A percentile compares a stretch with the other conserved stretches of the same genome.
These are phyloP conservation scores for Pantala flavescens DNA, from an alignment of 1,140 invertebrate genomes.

Conservation along the genomic window DNA sequence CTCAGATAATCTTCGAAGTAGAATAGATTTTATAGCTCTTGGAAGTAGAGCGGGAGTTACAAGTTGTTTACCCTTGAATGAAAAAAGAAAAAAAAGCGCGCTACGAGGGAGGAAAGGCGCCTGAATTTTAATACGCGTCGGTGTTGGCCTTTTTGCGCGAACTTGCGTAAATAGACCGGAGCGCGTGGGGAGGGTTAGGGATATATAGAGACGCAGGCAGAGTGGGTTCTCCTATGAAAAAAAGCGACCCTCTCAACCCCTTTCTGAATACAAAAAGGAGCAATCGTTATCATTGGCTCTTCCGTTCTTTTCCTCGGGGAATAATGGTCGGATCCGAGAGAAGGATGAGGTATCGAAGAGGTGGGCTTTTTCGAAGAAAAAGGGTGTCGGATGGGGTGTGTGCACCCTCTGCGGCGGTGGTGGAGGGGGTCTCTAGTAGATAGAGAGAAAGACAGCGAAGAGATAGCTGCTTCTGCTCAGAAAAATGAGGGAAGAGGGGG, in stretches of 20 bases:
- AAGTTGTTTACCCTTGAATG: too few species aligned
- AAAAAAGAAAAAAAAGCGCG: too few species aligned
- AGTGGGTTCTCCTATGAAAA: background rate
- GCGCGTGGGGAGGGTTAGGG: background rate
- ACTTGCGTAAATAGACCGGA: too few species aligned
- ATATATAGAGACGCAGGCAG: background rate
- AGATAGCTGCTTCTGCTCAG: background rate
- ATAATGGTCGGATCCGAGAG: background rate
- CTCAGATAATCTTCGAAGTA: too few species aligned
- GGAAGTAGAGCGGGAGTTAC: too few species aligned
- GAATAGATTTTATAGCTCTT: too few species aligned
- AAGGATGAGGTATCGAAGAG: background rate
- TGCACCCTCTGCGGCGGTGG: background rate
- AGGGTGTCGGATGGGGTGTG: background rate
- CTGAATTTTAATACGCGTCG: too few species aligned
- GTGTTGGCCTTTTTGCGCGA: too few species aligned
- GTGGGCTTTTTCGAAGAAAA: background rate
- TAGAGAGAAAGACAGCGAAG: background rate
- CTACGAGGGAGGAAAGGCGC: too few species aligned
- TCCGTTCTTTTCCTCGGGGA: background rate
- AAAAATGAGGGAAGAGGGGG: background rate
- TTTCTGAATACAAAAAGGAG: background rate
- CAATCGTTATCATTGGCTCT: background rate
- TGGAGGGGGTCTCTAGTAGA: background rate
- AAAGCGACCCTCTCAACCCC: background rate